Percentiles rank a stretch among this genome's conserved stretches.
Evolutionary conservation across 1,140 invertebrate species (phyloP).

Genomic region (Cryptotermes secundus): DNA sequence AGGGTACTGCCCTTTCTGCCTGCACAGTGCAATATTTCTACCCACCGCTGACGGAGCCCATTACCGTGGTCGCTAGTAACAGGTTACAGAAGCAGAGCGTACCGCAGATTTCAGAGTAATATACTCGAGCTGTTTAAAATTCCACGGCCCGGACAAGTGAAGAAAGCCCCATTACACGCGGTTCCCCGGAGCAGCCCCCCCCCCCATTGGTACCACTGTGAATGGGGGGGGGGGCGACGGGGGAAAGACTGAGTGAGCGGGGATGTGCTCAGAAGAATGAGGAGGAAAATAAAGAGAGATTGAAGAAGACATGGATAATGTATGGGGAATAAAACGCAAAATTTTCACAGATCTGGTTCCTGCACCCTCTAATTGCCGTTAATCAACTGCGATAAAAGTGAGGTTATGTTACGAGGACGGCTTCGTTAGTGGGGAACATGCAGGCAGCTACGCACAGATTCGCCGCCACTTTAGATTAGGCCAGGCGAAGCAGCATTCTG

Average conservation of each 20-base stretch:
- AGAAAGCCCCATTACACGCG: background rate
- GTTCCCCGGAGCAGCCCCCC: too few relatives aligned
- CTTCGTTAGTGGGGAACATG: background rate
- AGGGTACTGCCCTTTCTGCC: too few relatives aligned
- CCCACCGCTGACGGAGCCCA: too few relatives aligned
- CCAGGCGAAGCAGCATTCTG: too few relatives aligned
- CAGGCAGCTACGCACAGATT: too few relatives aligned
- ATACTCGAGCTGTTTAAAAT: background rate
- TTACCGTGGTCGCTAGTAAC: background rate
- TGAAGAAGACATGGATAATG: background rate
- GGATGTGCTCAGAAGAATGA: background rate
- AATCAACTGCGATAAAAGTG: background rate
- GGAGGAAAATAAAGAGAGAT: conserved; percentile 5
- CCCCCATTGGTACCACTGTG: too few relatives aligned
- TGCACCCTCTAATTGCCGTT: background rate
- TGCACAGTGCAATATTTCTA: too few relatives aligned
- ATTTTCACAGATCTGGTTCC: background rate
- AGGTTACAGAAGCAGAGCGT: background rate
- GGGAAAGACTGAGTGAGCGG: background rate
- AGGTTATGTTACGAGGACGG: background rate
- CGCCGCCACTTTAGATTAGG: too few relatives aligned
- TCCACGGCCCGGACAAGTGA: background rate
- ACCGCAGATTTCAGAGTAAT: background rate
- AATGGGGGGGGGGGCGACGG: background rate
- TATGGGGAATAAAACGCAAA: background rate